Conservation (phyloP, 1,140 invertebrate genomes). For the Stegodyphus dumicola region DNA sequence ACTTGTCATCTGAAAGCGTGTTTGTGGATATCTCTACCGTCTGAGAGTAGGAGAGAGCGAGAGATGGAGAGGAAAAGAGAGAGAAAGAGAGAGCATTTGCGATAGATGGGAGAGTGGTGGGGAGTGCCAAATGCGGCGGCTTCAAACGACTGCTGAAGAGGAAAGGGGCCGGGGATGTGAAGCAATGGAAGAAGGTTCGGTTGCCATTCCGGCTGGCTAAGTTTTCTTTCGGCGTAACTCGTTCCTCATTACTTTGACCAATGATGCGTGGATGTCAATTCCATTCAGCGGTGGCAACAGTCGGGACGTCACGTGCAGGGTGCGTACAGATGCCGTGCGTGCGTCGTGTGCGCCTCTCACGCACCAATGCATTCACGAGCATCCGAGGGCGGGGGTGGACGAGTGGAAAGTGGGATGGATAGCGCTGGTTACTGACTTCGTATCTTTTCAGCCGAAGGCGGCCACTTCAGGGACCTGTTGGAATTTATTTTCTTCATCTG, state of each 20-base stretch:
- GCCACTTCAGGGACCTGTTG: conserved; percentile 27
- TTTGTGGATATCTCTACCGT: background rate
- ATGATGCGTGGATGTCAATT: conserved; percentile 60
- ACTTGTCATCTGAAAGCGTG: background rate
- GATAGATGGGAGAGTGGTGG: background rate
- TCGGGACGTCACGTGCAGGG: conserved; percentile 55
- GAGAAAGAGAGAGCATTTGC: background rate
- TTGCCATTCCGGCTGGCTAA: conserved; percentile 60
- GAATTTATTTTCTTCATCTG: conserved; percentile 30
- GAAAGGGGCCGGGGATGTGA: background rate
- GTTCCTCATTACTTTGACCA: conserved; percentile 60
- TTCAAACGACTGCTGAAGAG: background rate
- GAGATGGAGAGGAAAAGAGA: background rate
- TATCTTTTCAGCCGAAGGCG: background rate
- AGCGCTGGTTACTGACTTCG: background rate
- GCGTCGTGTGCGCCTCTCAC: conserved; percentile 17
- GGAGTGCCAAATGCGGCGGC: conserved; percentile 7
- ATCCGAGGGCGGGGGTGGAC: background rate
- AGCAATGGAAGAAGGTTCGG: conserved; percentile 41
- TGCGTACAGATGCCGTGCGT: conserved; percentile 19
- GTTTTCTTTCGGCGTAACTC: conserved; percentile 52
- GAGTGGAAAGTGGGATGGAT: too few species aligned
- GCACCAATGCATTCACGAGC: conserved; percentile 38
- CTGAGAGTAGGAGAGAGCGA: background rate
- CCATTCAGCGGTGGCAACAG: conserved; percentile 46